Evolutionary conservation across 2,797 vertebrate species (phyloP).

Genomic region (Macropodus opercularis): DNA sequence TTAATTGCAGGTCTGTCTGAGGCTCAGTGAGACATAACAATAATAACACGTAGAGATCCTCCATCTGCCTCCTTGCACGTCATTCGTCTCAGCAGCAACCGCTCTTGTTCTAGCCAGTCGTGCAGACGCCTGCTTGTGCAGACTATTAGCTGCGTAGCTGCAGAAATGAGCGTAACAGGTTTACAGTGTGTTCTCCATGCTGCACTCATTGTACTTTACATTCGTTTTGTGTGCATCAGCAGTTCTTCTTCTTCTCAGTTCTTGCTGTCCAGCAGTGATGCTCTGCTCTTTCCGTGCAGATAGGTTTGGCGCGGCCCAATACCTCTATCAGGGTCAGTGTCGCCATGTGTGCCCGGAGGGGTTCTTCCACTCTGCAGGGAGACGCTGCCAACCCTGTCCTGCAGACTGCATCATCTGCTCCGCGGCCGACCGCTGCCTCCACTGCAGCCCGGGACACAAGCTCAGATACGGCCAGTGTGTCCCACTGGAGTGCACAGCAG

Average conservation of each 20-base stretch:
- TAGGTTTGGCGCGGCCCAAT: conserved; percentile 73
- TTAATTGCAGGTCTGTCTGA: conserved; percentile 75
- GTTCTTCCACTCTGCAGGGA: conserved; percentile 73
- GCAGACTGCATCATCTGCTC: conserved; percentile 84
- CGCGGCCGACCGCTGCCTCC: conserved; percentile 73
- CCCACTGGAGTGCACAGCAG: conserved; percentile 81
- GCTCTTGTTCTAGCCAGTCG: conserved; percentile 45
- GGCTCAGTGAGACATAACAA: conserved; percentile 73
- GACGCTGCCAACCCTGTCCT: conserved; percentile 82
- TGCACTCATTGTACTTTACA: too few species aligned
- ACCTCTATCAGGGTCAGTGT: conserved; percentile 84
- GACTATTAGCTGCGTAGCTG: too few species aligned
- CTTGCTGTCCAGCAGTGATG: background rate
- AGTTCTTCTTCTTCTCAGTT: conserved; percentile 2
- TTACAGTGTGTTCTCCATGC: too few species aligned
- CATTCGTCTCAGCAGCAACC: conserved; percentile 54
- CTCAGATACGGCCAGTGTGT: conserved; percentile 78
- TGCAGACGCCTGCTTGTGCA: too few species aligned
- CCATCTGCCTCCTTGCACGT: conserved; percentile 52
- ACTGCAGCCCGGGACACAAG: conserved; percentile 79
- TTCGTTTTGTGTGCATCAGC: conserved; percentile 10
- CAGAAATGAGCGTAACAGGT: background rate
- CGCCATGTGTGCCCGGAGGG: conserved; percentile 84
- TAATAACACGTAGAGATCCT: conserved; percentile 66
- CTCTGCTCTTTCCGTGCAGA: conserved; percentile 75